Conservation (phyloP, 2,797 vertebrate species). For the Decapterus maruadsi region DNA sequence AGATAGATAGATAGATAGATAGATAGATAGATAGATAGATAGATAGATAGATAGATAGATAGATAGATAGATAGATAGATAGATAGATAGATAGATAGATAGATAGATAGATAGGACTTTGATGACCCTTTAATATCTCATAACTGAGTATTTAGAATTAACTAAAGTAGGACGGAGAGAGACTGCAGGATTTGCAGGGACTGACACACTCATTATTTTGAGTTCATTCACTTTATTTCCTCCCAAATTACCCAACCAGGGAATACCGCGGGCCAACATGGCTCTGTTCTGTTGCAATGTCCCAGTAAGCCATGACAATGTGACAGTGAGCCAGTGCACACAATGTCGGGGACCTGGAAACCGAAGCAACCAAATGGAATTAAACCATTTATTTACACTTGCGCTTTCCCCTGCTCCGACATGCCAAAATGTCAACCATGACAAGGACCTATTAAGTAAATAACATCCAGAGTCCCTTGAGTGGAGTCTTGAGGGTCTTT, state of each 20-base stretch:
- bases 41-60: too few species aligned
- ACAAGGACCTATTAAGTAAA: background rate
- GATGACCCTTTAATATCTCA: too few species aligned
- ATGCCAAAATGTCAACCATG: background rate
- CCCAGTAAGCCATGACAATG: background rate
- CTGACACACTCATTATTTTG: background rate
- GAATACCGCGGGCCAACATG: background rate
- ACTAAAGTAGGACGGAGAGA: too few species aligned
- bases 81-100: too few species aligned
- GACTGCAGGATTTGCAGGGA: background rate
- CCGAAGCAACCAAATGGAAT: background rate
- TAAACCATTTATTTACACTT: background rate
- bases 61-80: too few species aligned
- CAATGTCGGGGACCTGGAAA: background rate
- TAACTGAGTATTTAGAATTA: too few species aligned
- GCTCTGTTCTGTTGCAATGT: background rate
- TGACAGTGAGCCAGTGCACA: background rate
- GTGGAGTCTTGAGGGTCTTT: background rate
- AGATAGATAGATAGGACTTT: too few species aligned
- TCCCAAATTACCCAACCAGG: too few species aligned
- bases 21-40: too few species aligned
- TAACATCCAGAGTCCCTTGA: background rate
- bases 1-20: too few species aligned
- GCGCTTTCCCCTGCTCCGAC: background rate
- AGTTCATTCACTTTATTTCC: background rate